A percentile compares a stretch with the other conserved stretches of the same genome.
Conservation (phyloP, 2,797 vertebrate species). For the Poecilia velifera region DNA sequence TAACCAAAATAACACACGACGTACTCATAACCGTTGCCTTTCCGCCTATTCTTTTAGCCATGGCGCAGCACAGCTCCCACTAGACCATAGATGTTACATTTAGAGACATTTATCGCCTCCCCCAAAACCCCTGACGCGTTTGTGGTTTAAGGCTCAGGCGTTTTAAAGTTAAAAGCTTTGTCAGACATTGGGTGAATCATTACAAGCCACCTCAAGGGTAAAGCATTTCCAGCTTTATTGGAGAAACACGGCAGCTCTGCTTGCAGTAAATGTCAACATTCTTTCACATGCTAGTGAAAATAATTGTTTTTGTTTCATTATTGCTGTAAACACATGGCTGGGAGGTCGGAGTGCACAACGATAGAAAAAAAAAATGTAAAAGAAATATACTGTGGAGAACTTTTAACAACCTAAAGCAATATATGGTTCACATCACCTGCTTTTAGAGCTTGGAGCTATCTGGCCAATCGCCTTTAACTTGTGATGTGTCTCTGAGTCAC, state of each 20-base stretch:
- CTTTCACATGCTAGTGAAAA: neutral
- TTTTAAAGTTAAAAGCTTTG: neutral
- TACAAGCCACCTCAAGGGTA: neutral
- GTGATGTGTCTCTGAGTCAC: slow-evolving; percentile 51
- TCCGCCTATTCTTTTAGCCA: too few relatives aligned
- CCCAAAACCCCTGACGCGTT: neutral
- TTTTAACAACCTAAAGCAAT: neutral
- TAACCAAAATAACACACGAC: neutral
- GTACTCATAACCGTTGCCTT: neutral
- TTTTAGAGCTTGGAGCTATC: slow-evolving; percentile 59
- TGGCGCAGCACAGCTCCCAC: neutral
- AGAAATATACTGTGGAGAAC: neutral
- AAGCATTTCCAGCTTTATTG: slow-evolving; percentile 4
- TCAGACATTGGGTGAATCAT: slow-evolving; percentile 29
- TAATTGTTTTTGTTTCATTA: neutral
- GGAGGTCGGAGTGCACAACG: neutral
- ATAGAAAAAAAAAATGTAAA: neutral
- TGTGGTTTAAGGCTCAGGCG: neutral
- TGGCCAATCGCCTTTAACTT: slow-evolving; percentile 57
- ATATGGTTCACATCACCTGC: slow-evolving; percentile 29
- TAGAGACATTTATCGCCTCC: neutral
- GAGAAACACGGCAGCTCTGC: neutral
- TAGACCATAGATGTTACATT: neutral
- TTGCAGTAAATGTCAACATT: neutral
- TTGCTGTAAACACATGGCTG: too few relatives aligned